phyloP scores from a whole-genome alignment of 92 coral and sea anemone species.

The Hydrozoanthus gracilis region DNA sequence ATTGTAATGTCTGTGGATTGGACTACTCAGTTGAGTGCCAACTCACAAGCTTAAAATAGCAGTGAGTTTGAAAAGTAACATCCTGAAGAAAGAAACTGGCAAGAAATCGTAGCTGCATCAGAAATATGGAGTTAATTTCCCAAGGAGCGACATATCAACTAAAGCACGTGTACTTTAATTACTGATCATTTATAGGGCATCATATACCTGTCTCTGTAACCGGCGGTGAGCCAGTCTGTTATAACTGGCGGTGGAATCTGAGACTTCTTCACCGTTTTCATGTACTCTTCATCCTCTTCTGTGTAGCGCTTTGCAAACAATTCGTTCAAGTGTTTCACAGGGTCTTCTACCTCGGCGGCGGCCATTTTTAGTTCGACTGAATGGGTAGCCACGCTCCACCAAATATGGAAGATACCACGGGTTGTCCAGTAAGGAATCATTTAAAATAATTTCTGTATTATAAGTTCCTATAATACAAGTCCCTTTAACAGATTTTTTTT shows the following conservation, averaged over 20 bases:
- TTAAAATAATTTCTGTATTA: too few species aligned
- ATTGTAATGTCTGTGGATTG: too few species aligned
- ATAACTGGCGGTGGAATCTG: slow-evolving; percentile 85
- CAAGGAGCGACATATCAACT: background rate
- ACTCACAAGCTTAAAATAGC: too few species aligned
- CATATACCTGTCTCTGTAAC: slow-evolving; percentile 72
- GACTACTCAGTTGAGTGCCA: too few species aligned
- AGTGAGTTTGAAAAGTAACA: too few species aligned
- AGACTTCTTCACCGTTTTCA: slow-evolving; percentile 81
- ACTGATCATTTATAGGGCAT: background rate
- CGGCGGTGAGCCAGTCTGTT: slow-evolving; percentile 77
- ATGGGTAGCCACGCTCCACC: background rate
- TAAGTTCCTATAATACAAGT: too few species aligned
- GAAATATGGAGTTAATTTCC: too few species aligned
- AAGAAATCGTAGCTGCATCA: too few species aligned
- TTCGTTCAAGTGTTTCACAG: slow-evolving; percentile 80
- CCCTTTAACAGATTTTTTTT: too few species aligned
- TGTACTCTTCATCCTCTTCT: slow-evolving; percentile 82
- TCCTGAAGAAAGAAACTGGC: too few species aligned
- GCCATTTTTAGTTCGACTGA: slow-evolving; percentile 61
- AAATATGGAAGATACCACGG: too few species aligned
- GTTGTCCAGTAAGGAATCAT: too few species aligned
- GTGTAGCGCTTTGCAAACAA: slow-evolving; percentile 92
- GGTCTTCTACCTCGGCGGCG: slow-evolving; percentile 71
- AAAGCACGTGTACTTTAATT: slow-evolving; percentile 8